Base-by-base conservation (phyloP, 2,113 vertebrate genomes). In the Apteryx mantelli region DNA sequence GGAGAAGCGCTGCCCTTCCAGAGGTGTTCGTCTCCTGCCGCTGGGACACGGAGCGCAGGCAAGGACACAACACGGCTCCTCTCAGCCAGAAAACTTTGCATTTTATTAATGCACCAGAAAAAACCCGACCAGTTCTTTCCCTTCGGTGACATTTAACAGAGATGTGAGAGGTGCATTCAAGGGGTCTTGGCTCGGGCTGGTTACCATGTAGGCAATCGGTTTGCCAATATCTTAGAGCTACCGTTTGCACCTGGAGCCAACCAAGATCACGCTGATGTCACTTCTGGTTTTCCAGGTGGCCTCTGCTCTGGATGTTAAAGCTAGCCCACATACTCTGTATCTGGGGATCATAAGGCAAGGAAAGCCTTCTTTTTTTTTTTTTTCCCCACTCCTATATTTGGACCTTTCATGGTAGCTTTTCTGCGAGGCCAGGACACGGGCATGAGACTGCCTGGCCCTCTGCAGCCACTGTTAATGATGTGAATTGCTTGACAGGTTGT, bases 31-130 rank as follows among this genome's bases (percentile, higher is more conserved):
- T 8, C 32, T 89, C 11, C 75, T 74, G 20, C n/a, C 22, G 5
- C 18, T 16, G 9, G n/a, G 50, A 40, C 48, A 77, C 34, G 30
- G 34, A 79, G 18, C 34, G 58, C 22, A 80, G 85, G n/a, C 10
- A 82, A 50, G 53, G 84, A 91, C 13, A 16, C 58, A 77, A 82
- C 32, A 77, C 30, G 52, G 13, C 44, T 79, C 32, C 46, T 83
- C 38, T 90, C 66, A 68, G 25, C 64, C 9, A 80, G 53, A 96
- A 97, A 77, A 34, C 38, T 68, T 53, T 11, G 5, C 0, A 44
- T 40, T 98, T 98, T 97, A 97, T 98, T 98, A 96, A 65, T 28
- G 21, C 68, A 53, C 87, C 78, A 80, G 66, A 48, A 19, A 61
- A 94, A 42, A 36, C 36, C 55, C 42, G 3, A 36, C 38, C 10